phyloP scores from a whole-genome alignment of 1,140 invertebrate genomes.

The Zophobas atratus region DNA sequence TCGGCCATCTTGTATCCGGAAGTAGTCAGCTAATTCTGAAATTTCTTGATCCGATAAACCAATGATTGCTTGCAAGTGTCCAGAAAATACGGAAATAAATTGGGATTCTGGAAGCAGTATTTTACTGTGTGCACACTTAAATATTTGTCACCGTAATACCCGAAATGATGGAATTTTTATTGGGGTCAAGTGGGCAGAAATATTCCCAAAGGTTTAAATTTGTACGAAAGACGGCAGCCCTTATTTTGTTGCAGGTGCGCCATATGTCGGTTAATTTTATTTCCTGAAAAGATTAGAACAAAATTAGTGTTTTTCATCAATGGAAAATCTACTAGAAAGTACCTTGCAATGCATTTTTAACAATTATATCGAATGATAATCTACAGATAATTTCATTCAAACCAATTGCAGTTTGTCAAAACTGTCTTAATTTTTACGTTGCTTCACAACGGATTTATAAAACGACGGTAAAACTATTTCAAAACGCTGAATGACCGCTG shows the following conservation, averaged over 20 bases:
- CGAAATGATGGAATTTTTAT: conserved; percentile 77
- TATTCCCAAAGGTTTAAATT: conserved; percentile 79
- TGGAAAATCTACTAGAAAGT: conserved; percentile 40
- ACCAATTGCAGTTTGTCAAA: conserved; percentile 11
- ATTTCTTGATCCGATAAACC: conserved; percentile 80
- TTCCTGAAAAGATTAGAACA: conserved; percentile 55
- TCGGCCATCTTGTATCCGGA: conserved; percentile 80
- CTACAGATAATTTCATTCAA: conserved; percentile 10
- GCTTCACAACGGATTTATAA: no score
- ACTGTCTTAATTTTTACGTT: background rate
- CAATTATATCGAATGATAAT: background rate
- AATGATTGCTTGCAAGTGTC: conserved; percentile 74
- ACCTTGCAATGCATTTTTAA: conserved; percentile 53
- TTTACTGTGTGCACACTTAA: background rate
- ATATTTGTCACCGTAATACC: conserved; percentile 67
- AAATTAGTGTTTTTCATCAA: no score
- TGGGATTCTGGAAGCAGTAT: conserved; percentile 73
- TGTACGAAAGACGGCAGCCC: conserved; percentile 77
- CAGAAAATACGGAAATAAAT: conserved; percentile 78
- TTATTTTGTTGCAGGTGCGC: conserved; percentile 83
- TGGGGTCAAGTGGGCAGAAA: conserved; percentile 76
- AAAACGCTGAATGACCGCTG: no score
- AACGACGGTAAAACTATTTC: no score
- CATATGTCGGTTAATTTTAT: conserved; percentile 73
- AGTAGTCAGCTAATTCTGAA: conserved; percentile 80